A percentile compares a stretch with the other conserved stretches of the same genome.
Evolutionary conservation across 2,888 invertebrate genomes (phyloP).

Genomic region (Caenorhabditis imperialis): DNA sequence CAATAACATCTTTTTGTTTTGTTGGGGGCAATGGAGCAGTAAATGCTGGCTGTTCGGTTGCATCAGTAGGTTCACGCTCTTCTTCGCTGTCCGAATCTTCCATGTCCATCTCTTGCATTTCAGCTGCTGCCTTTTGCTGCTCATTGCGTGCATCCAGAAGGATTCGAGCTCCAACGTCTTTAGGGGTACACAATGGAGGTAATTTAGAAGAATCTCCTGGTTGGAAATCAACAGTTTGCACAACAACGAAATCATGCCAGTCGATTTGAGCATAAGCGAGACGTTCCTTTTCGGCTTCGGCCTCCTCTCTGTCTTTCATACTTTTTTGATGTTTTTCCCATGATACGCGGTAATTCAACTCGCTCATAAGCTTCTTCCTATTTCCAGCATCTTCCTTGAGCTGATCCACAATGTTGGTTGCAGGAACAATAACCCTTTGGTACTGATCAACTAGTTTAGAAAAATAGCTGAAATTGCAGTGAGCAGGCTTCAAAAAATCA

Average conservation of each 20-base stretch:
- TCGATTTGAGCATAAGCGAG: slow-evolving; percentile 93
- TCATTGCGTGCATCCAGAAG: slow-evolving; percentile 79
- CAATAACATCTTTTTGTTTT: slow-evolving; percentile 64
- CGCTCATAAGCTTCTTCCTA: slow-evolving; percentile 66
- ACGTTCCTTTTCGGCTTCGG: slow-evolving; percentile 91
- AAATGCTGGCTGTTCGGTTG: slow-evolving; percentile 43
- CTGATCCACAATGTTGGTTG: slow-evolving; percentile 82
- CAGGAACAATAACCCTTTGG: slow-evolving; percentile 94
- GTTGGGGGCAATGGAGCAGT: slow-evolving; percentile 82
- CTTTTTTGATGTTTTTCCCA: slow-evolving; percentile 96
- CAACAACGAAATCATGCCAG: slow-evolving; percentile 99
- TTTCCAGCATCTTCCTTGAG: slow-evolving; percentile 68
- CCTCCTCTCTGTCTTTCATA: slow-evolving; percentile 92
- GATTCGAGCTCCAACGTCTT: slow-evolving; percentile 81
- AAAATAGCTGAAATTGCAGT: slow-evolving; percentile 97
- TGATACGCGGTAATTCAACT: slow-evolving; percentile 86
- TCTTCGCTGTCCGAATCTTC: slow-evolving; percentile 74
- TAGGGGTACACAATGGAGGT: slow-evolving; percentile 81
- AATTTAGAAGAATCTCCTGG: slow-evolving; percentile 88
- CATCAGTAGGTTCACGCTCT: slow-evolving; percentile 52
- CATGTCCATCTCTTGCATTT: slow-evolving; percentile 77
- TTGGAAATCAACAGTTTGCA: slow-evolving; percentile 99
- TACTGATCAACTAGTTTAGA: slow-evolving; percentile 98
- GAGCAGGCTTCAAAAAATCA: slow-evolving; percentile 97
- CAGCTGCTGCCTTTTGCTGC: slow-evolving; percentile 69